phyloP scores from a whole-genome alignment of 2,888 invertebrate species.

The Azorinus chamasolen region DNA sequence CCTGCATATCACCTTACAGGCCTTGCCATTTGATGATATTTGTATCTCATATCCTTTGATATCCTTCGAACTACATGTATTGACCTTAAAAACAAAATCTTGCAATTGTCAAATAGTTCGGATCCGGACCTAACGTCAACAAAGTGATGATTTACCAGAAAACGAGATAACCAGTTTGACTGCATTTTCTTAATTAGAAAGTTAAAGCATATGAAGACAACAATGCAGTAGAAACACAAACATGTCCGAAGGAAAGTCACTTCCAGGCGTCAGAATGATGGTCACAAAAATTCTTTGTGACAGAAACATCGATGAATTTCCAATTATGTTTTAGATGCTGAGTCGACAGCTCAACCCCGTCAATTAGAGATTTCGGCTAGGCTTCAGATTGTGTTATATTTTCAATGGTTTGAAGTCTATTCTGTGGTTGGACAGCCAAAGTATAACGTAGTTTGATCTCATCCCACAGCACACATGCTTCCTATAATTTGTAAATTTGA shows the following conservation, averaged over 20 bases:
- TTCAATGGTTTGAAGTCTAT: slow-evolving; percentile 33
- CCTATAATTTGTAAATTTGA: slow-evolving; percentile 49
- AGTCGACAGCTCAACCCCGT: slow-evolving; percentile 48
- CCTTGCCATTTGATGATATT: slow-evolving; percentile 45
- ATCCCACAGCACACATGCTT: slow-evolving; percentile 19
- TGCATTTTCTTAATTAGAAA: too few species aligned
- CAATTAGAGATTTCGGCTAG: slow-evolving; percentile 48
- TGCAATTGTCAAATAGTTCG: too few species aligned
- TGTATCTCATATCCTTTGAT: slow-evolving; percentile 33
- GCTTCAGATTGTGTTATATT: slow-evolving; percentile 45
- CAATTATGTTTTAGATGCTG: slow-evolving; percentile 44
- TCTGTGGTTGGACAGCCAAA: slow-evolving; percentile 35
- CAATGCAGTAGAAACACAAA: too few species aligned
- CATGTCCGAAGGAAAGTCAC: too few species aligned
- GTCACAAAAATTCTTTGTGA: slow-evolving; percentile 55
- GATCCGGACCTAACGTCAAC: too few species aligned
- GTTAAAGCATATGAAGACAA: too few species aligned
- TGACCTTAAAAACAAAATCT: too few species aligned
- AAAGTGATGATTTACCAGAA: too few species aligned
- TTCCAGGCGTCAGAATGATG: background rate
- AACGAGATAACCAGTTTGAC: too few species aligned
- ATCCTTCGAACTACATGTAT: too few species aligned
- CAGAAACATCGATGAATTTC: slow-evolving; percentile 56
- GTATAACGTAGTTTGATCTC: slow-evolving; percentile 26
- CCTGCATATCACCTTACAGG: slow-evolving; percentile 45